Evolutionary conservation across 2,888 invertebrate genomes (phyloP).

Genomic region (Meiosimyza decipiens): DNA sequence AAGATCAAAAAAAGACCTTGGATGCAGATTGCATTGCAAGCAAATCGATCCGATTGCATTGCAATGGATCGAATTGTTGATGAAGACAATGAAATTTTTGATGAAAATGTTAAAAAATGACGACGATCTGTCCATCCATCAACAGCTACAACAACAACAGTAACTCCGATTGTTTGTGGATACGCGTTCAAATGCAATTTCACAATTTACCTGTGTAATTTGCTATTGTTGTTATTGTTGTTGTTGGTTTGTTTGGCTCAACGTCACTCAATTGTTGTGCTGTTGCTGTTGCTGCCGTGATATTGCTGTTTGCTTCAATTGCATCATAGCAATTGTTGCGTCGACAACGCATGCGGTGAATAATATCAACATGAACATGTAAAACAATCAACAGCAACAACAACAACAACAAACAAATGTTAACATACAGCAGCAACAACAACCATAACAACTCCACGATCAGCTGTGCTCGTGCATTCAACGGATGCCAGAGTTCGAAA

Average conservation of each 20-base stretch:
- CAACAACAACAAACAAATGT: background rate
- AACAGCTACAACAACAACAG: constrained; percentile 17
- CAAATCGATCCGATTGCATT: constrained; percentile 18
- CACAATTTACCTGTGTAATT: background rate
- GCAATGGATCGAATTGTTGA: constrained; percentile 1
- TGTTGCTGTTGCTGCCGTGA: background rate
- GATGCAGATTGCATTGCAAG: constrained; percentile 40
- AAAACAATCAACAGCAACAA: constrained; percentile 6
- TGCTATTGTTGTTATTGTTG: constrained; percentile 36
- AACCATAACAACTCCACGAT: constrained; percentile 17
- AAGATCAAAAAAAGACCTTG: constrained; percentile 55
- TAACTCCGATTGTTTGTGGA: background rate
- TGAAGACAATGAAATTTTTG: background rate
- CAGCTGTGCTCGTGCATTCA: constrained; percentile 23
- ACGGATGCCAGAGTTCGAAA: constrained; percentile 54
- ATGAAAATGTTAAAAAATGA: constrained; percentile 8
- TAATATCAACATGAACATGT: background rate
- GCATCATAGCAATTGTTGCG: constrained; percentile 52
- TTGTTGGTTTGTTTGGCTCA: constrained; percentile 3
- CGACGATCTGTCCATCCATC: background rate
- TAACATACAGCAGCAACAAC: constrained; percentile 4
- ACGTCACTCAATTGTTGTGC: constrained; percentile 17
- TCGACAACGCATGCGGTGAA: constrained; percentile 11
- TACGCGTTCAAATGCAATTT: too few species aligned
- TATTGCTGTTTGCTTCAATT: constrained; percentile 39